A percentile compares a stretch with the other conserved stretches of the same genome.
These are phyloP conservation scores for Pantherophis alleghaniensis DNA, from an alignment of 2,797 vertebrate genomes.

Conservation along the genomic window DNA sequence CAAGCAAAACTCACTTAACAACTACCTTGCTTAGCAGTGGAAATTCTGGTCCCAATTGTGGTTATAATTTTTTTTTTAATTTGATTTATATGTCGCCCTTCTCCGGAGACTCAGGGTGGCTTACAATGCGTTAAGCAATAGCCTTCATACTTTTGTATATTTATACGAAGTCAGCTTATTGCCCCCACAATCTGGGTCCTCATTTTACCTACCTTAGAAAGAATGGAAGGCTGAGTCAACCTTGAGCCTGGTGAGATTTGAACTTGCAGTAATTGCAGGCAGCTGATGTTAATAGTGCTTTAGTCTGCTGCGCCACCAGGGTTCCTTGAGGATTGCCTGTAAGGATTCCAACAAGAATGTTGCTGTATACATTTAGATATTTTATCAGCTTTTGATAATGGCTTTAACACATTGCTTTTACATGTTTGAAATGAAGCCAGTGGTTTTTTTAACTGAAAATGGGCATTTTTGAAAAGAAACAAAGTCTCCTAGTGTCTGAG, in stretches of 20 bases:
- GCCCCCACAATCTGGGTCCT: too few species aligned
- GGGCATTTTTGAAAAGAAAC: background rate
- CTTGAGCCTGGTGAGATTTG: too few species aligned
- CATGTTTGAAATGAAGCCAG: background rate
- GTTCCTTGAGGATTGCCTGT: background rate
- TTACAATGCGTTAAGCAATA: too few species aligned
- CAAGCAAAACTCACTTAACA: background rate
- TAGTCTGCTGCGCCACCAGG: too few species aligned
- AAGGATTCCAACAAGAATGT: background rate
- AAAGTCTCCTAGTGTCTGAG: background rate
- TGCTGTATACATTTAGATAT: background rate
- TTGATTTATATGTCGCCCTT: too few species aligned
- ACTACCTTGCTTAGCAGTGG: background rate
- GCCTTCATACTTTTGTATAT: too few species aligned
- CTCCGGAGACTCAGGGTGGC: too few species aligned
- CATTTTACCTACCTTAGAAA: too few species aligned
- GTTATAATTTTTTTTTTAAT: background rate
- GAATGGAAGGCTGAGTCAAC: too few species aligned
- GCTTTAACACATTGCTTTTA: background rate
- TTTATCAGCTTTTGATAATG: background rate
- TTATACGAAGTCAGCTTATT: too few species aligned
- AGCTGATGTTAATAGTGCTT: too few species aligned
- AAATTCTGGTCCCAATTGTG: background rate
- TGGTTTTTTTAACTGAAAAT: background rate
- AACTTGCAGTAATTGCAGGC: too few species aligned